These are phyloP conservation scores for Aspidiotus destructor DNA, from an alignment of 2,888 invertebrate genomes.

Conservation along the genomic window DNA sequence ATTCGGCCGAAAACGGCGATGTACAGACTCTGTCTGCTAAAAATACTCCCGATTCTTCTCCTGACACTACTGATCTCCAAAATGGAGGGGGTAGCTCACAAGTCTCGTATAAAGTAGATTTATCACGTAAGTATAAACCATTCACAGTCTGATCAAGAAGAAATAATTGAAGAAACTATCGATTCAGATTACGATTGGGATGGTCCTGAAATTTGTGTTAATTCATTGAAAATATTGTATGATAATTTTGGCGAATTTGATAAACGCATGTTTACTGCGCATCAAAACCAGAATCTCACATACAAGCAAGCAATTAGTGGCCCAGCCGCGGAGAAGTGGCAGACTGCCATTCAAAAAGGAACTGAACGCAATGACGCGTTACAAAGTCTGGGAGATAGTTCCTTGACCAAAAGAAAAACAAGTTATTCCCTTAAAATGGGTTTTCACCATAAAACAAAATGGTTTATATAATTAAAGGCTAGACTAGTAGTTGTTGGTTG, in stretches of 20 bases:
- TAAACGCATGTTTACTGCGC: neutral
- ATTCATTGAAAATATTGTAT: neutral
- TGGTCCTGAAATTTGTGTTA: neutral
- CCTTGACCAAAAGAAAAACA: neutral
- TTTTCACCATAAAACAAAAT: constrained; percentile 11
- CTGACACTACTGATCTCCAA: neutral
- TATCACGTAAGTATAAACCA: neutral
- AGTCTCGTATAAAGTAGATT: neutral
- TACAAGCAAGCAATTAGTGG: constrained; percentile 3
- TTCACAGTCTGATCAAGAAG: neutral
- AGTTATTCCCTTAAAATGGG: constrained; percentile 15
- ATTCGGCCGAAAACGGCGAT: too few relatives aligned
- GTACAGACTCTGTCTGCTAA: too few relatives aligned
- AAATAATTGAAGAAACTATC: neutral
- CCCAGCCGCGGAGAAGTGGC: constrained; percentile 4
- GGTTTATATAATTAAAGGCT: constrained; percentile 15
- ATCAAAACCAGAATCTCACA: neutral
- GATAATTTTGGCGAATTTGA: constrained; percentile 1
- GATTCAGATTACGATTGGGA: neutral
- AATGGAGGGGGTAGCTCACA: neutral
- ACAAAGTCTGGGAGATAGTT: constrained; percentile 10
- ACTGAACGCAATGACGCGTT: neutral
- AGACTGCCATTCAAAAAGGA: constrained; percentile 12
- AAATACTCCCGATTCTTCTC: too few relatives aligned
- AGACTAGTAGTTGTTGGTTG: constrained; percentile 17